Conservation (phyloP, 2,113 vertebrate genomes). For the Callopanchax toddi region DNA sequence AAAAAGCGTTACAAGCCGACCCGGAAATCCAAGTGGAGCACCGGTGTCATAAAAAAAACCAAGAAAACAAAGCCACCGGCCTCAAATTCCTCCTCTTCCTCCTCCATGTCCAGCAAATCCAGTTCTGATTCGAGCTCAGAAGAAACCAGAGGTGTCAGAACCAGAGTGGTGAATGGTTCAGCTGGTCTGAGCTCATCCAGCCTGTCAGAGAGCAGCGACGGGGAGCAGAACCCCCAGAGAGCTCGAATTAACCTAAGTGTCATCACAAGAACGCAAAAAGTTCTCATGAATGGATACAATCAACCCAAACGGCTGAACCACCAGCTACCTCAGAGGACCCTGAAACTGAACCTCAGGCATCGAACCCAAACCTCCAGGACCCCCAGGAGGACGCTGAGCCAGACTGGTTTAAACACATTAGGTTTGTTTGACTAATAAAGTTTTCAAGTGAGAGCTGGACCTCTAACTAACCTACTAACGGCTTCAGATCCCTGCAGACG, state of each 20-base stretch:
- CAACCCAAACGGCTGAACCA: background rate
- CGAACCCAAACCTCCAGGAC: background rate
- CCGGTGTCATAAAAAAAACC: slow-evolving; percentile 37
- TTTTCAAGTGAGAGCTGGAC: background rate
- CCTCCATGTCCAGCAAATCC: slow-evolving; percentile 18
- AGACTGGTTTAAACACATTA: background rate
- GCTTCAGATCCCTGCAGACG: slow-evolving; percentile 8
- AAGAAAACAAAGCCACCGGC: slow-evolving; percentile 33
- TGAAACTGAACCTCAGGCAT: background rate
- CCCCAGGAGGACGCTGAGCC: background rate
- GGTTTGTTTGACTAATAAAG: slow-evolving; percentile 26
- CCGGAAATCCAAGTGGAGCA: slow-evolving; percentile 56
- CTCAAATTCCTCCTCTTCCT: background rate
- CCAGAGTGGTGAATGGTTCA: background rate
- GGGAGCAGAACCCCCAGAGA: background rate
- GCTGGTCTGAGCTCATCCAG: background rate
- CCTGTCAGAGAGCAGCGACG: slow-evolving; percentile 41
- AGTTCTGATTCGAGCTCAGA: background rate
- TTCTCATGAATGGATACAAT: background rate
- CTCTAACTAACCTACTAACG: slow-evolving; percentile 15
- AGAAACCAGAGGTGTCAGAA: background rate
- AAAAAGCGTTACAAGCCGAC: slow-evolving; percentile 21
- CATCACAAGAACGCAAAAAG: background rate
- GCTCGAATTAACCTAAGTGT: background rate
- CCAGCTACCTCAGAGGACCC: background rate